Evolutionary conservation across 2,888 invertebrate genomes (phyloP).

Genomic region (Pterostichus madidus): DNA sequence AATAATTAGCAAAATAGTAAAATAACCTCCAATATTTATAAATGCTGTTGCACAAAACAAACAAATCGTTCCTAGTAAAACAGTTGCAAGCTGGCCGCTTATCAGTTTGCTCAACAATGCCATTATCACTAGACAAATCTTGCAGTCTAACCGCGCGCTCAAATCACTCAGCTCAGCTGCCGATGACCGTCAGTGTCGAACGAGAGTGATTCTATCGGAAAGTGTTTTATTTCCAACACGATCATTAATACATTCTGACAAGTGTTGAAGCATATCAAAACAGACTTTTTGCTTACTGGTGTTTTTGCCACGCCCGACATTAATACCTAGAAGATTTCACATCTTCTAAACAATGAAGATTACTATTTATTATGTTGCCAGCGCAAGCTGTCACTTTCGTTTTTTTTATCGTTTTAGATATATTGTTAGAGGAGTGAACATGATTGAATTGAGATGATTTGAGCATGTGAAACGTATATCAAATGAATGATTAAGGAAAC

Average conservation of each 20-base stretch:
- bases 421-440: too few relatives aligned
- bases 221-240: constrained; percentile 20
- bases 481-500: too few relatives aligned
- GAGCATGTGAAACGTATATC: too few relatives aligned
- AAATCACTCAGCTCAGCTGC: constrained; percentile 39
- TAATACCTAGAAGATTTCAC: neutral
- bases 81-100: constrained; percentile 14
- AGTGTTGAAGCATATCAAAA: constrained; percentile 46
- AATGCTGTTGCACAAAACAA: neutral
- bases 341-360: neutral
- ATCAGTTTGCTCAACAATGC: constrained; percentile 37
- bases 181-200: neutral
- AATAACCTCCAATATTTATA: too few relatives aligned
- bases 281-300: neutral
- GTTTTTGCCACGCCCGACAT: constrained; percentile 9
- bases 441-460: too few relatives aligned
- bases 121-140: constrained; percentile 22
- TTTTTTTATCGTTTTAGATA: too few relatives aligned
- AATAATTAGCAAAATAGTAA: too few relatives aligned
- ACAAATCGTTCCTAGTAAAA: neutral
- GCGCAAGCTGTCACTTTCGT: too few relatives aligned
- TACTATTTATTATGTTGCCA: neutral
- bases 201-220: constrained; percentile 19
- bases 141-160: constrained; percentile 21
- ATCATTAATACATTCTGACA: constrained; percentile 38